phyloP scores from a whole-genome alignment of 2,113 vertebrate species.

The Tapirus terrestris region DNA sequence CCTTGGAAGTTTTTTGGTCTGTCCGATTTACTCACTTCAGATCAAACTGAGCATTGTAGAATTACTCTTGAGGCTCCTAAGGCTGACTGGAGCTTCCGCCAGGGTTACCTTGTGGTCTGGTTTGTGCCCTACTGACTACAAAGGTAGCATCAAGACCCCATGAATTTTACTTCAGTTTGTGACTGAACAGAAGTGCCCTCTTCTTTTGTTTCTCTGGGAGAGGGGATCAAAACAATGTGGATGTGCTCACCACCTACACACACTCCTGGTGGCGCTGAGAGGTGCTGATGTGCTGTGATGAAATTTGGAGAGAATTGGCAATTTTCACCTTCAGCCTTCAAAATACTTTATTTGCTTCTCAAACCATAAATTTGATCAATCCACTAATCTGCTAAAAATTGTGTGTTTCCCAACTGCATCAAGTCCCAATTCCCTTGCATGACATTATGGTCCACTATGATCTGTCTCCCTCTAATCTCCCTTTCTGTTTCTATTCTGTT shows the following conservation, averaged over 20 bases:
- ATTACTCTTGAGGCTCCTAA: neutral
- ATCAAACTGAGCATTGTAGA: too few species aligned
- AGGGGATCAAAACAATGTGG: neutral
- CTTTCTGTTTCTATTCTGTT: too few species aligned
- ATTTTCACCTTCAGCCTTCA: neutral
- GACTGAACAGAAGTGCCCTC: neutral
- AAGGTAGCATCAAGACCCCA: neutral
- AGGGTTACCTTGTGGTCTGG: neutral
- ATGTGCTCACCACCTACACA: neutral
- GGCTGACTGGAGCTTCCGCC: neutral
- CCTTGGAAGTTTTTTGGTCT: neutral
- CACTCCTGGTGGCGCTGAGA: neutral
- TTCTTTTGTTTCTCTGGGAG: neutral
- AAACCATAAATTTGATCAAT: too few species aligned
- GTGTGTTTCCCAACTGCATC: neutral
- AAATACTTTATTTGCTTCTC: neutral
- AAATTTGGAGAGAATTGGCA: neutral
- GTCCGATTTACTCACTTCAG: neutral
- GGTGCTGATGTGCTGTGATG: neutral
- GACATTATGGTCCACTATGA: neutral
- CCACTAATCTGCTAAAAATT: neutral
- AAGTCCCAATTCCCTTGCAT: neutral
- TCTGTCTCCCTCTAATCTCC: fast-evolving
- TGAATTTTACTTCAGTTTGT: too few species aligned
- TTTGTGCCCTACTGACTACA: neutral